Evolutionary conservation across 2,113 vertebrate species (phyloP).

Genomic region (Hirundichthys speculiger): DNA sequence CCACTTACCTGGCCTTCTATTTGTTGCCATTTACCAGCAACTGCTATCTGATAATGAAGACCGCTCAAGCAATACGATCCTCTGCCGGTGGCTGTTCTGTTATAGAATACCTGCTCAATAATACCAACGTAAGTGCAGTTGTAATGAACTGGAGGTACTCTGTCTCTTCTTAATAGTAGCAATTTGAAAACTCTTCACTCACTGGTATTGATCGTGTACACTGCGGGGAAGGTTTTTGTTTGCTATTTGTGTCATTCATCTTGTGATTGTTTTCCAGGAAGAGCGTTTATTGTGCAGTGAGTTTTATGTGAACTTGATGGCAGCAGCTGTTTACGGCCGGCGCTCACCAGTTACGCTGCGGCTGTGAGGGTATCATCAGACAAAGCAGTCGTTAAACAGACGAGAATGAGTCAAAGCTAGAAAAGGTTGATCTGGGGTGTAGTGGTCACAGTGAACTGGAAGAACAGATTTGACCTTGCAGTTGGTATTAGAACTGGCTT

Average conservation of each 20-base stretch:
- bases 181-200: neutral
- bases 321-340: no score
- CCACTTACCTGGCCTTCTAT: constrained; percentile 48
- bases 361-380: no score
- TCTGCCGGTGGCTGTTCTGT: neutral
- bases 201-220: neutral
- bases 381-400: no score
- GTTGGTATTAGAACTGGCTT: no score
- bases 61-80: constrained; percentile 54
- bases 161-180: constrained; percentile 13
- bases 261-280: neutral
- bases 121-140: constrained; percentile 42
- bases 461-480: no score
- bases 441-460: no score
- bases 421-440: no score
- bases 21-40: constrained; percentile 69
- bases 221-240: neutral
- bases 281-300: neutral
- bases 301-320: neutral
- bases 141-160: constrained; percentile 12
- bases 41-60: constrained; percentile 68
- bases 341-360: no score
- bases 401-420: no score
- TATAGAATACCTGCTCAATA: constrained; percentile 33
- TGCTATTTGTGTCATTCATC: constrained; percentile 11